Evolutionary conservation across 2,888 invertebrate genomes (phyloP), one percentile per base, ranked within the genome.

Genomic region (Dromius quadrimaculatus): DNA sequence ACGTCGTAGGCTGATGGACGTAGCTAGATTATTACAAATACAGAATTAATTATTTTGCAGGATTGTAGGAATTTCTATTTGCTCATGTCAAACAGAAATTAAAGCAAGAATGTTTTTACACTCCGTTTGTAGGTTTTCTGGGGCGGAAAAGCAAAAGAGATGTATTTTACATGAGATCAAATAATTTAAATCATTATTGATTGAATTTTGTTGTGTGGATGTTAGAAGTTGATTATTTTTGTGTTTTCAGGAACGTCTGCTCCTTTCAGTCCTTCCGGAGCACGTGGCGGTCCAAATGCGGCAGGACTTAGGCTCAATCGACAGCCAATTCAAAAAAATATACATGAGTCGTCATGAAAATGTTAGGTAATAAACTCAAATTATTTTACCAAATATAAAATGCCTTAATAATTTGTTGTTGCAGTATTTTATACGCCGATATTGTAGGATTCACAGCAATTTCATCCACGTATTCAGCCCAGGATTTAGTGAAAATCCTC

Each of bases 361-460:
- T 82, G 97, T 97, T 78, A 96, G 95, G 92, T 93, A 34, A 23
- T 65, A 72, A 66, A 34, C 63, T 32, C 13, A n/a, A 1, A 15
- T 32, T n/a, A n/a, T n/a, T n/a, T n/a, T 28, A 8, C 28, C 28
- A 28, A 28, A 28, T 28, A 28, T 5, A 28, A 5, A 28, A 28
- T 5, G 3, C 11, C 4, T 43, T 43, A 19, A n/a, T n/a, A n/a
- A 19, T 59, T 28, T 17, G 43, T 57, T 71, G 59, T 57, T 70
- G 3, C 79, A 95, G 95, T 83, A 98, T 98, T 81, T 88, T 98
- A 74, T 98, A 97, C 83, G 98, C 97, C 20, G 98, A 98, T 85
- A 98, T 98, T 81, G 97, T 97, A 64, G 98, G 98, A 64, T 98
- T 98, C 83, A 98, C 98, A 2, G 96, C 96, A 64, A 95, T 97